These are phyloP conservation scores for Ptychochromis oligacanthus DNA, from an alignment of 2,113 vertebrate species.

Conservation along the genomic window DNA sequence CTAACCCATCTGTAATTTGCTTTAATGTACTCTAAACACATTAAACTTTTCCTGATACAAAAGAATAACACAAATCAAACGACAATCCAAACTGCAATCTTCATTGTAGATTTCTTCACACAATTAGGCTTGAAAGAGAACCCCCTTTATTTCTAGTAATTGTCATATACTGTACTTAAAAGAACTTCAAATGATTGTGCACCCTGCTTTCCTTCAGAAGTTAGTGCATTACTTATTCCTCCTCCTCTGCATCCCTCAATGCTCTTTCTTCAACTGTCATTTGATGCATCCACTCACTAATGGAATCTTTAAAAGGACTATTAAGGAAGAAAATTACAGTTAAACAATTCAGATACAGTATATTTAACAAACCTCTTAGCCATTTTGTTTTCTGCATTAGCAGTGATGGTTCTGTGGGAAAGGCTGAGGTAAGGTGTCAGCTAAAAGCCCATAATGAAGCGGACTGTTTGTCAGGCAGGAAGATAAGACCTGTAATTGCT, in stretches of 20 bases:
- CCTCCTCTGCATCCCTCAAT: conserved; percentile 1
- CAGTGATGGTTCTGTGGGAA: conserved; percentile 44
- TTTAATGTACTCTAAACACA: not conserved
- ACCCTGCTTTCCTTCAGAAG: conserved; percentile 13
- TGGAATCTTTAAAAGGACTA: conserved; percentile 60
- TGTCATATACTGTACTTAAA: conserved; percentile 7
- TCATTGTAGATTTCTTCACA: not conserved
- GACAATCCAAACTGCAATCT: not conserved
- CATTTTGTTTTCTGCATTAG: conserved; percentile 59
- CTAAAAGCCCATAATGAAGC: conserved; percentile 69
- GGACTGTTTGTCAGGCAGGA: conserved; percentile 54
- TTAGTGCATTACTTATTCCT: conserved; percentile 32
- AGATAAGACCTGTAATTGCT: conserved; percentile 70
- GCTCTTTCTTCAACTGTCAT: conserved; percentile 46
- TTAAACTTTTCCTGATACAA: not conserved
- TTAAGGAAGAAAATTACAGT: conserved; percentile 43
- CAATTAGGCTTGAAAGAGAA: not conserved
- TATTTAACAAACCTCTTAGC: conserved; percentile 64
- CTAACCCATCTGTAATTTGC: not conserved
- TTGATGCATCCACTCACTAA: conserved; percentile 50
- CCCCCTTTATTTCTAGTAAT: not conserved
- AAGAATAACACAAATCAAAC: not conserved
- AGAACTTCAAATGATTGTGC: not conserved
- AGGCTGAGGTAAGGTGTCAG: conserved; percentile 60
- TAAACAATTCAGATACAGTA: conserved; percentile 59